Evolutionary conservation across 2,888 invertebrate genomes (phyloP), one percentile per base, ranked within the genome.

Genomic region (Macropis europaea): DNA sequence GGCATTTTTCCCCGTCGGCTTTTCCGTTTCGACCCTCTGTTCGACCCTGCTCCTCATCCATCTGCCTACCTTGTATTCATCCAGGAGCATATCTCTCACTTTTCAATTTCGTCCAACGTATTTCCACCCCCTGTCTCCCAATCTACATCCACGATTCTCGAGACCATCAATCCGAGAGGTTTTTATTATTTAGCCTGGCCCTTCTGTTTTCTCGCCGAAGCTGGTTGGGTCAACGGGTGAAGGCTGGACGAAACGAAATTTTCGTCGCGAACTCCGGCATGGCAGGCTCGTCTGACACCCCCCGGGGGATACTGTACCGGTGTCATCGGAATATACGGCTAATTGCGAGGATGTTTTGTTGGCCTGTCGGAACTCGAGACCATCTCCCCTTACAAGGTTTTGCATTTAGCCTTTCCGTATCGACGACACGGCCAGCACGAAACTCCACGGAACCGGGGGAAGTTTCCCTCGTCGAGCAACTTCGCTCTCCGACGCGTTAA

Each of bases 291-390:
- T 15, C 73, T 74, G 47, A 43, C 59, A 45, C n/a, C 7, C 30
- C 30, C 56, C 0, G 7, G 45, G 86, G 84, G 84, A 84, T 83
- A 77, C 82, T 71, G 80, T 81, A 78, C 83, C 84, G 82, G 84
- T 86, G 86, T 89, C 89, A 89, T 87, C 84, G 82, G 84, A 82
- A 81, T 83, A 83, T 86, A 83, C 83, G 81, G 85, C 87, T 89
- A 89, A 89, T 89, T 89, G 86, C 86, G 76, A 81, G 85, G 84
- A 83, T 87, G 86, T 88, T 89, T 87, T 84, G 87, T 87, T 85
- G 82, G 84, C 84, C 87, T 84, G 84, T 75, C 81, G 70, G 77
- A 86, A 82, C 74, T 79, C 82, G 77, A 77, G 81, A 79, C 77
- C 79, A 71, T 77, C 81, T 82, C 76, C 84, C 85, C 85, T 87